Percentiles rank a stretch among this genome's conserved stretches.
Evolutionary conservation across 2,113 vertebrate species (phyloP).

Genomic region (Malurus cyaneus): DNA sequence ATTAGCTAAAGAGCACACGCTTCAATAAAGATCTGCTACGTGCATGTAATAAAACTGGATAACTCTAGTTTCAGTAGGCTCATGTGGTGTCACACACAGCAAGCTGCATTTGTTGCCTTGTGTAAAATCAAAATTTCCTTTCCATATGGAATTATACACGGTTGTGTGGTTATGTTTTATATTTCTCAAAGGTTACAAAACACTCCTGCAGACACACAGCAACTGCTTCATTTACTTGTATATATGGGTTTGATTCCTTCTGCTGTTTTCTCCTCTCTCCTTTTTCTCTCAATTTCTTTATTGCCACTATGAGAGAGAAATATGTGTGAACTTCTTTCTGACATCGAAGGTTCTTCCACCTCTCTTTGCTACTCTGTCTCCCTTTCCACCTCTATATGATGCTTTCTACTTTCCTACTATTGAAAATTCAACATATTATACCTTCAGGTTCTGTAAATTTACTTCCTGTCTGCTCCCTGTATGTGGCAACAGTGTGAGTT

Average conservation of each 20-base stretch:
- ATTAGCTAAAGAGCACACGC: background rate
- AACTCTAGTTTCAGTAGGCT: background rate
- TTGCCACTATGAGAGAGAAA: background rate
- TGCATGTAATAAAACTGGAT: background rate
- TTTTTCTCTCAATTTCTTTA: background rate
- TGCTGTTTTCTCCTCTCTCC: background rate
- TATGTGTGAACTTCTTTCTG: background rate
- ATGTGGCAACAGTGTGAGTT: background rate
- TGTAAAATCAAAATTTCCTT: background rate
- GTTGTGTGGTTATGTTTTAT: background rate
- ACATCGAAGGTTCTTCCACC: background rate
- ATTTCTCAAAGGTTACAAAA: background rate
- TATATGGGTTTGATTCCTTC: background rate
- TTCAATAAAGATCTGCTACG: background rate
- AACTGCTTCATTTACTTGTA: background rate
- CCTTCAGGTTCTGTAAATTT: background rate
- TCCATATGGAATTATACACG: background rate
- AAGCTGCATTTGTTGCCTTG: background rate
- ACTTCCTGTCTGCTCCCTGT: background rate
- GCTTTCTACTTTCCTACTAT: background rate
- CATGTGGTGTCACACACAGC: background rate
- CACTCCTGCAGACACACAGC: background rate
- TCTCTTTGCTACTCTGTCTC: background rate
- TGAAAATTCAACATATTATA: background rate
- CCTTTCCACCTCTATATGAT: background rate